Evolutionary conservation across 1,140 invertebrate genomes (phyloP), one percentile per base, ranked within the genome.

Genomic region (Lysiphlebus fabarum): DNA sequence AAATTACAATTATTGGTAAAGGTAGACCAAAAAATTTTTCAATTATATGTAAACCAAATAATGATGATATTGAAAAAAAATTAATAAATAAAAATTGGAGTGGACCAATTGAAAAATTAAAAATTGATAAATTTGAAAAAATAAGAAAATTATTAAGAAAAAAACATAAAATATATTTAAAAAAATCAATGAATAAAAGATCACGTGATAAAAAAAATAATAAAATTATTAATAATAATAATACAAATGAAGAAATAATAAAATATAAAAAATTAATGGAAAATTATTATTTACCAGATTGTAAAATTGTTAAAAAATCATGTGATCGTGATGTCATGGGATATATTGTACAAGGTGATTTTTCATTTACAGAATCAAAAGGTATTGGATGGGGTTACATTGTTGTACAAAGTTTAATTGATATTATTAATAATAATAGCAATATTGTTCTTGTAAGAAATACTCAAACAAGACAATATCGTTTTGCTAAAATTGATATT

Each of bases 321-420:
- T 85, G 84, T 67, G 81, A 80, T 12, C 81, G 90, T 65, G 79
- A 88, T 72, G 79, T 89, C 4, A 85, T 92, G 64, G 92, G 92
- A 45, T 93, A 86, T 75, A 67, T 92, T 8, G 82, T 77, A 42
- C 76, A 84, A 61, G 90, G 88, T 34, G 83, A 82, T 38, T 93
- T 87, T 70, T 87, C 85, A 65, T 87, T 87, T 62, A 83, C 83
- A 1, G 82, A 87, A 69, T 84, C 86, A 1, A 81, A 77, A 40
- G 82, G 83, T 56, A 78, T 82, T 63, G 89, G 85, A 49, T 72
- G 89, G 7, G 90, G 89, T 41, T 91, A 89, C 68, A 76, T 90
- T 1, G 78, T 85, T 3, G 70, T 83, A 11, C 73, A 77, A 41
- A 83, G 85, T 11, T 67, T 91, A 5, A 62, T 77, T 6, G 63